These are phyloP conservation scores for Calameuta idolon DNA, from an alignment of 2,888 invertebrate genomes.

Conservation along the genomic window DNA sequence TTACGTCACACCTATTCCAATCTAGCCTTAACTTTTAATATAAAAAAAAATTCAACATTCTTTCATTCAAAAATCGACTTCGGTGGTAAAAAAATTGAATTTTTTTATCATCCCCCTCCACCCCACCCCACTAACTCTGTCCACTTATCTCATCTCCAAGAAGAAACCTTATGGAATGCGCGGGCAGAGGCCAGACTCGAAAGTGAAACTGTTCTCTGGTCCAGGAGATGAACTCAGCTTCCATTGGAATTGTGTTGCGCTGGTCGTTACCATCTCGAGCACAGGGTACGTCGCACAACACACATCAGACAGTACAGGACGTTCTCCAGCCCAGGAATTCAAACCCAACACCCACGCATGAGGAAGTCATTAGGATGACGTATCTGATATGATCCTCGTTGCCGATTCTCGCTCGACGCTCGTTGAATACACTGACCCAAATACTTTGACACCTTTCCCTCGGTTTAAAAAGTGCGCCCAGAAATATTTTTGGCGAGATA, in stretches of 20 bases:
- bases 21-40: too few species aligned
- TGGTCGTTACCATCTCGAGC: slow-evolving; percentile 20
- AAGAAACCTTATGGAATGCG: slow-evolving; percentile 33
- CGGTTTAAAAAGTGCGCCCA: slow-evolving; percentile 5
- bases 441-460: slow-evolving; percentile 37
- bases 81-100: too few species aligned
- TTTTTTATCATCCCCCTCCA: neutral
- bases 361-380: slow-evolving; percentile 48
- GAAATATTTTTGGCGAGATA: neutral
- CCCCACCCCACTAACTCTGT: neutral
- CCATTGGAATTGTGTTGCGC: slow-evolving; percentile 16
- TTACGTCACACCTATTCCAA: too few species aligned
- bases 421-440: slow-evolving; percentile 27
- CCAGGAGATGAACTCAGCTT: slow-evolving; percentile 5
- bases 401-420: slow-evolving; percentile 21
- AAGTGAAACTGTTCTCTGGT: slow-evolving; percentile 36
- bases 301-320: slow-evolving; percentile 1
- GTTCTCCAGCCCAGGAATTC: neutral
- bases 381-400: slow-evolving; percentile 34
- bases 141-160: slow-evolving; percentile 6
- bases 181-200: slow-evolving; percentile 38
- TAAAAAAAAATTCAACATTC: too few species aligned
- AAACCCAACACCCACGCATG: slow-evolving; percentile 20
- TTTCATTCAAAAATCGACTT: too few species aligned
- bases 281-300: neutral